Base-by-base conservation (phyloP, 2,888 invertebrate genomes). In the Bellardia bayeri region DNA sequence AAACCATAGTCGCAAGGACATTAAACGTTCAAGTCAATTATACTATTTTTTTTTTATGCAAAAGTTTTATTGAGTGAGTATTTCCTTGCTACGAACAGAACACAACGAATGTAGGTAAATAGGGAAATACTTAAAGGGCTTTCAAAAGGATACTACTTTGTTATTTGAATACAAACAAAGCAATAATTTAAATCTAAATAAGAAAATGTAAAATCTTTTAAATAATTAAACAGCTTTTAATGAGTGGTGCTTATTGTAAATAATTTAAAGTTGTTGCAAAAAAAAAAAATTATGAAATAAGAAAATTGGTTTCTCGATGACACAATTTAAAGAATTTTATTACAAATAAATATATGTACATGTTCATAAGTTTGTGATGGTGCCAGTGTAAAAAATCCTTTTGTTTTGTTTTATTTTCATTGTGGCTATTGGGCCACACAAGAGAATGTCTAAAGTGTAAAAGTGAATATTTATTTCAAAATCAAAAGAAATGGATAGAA, bases 401-500 rank as follows among this genome's bases (percentile, higher is more conserved):
- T 16, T 14, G 0, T 61, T 23, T 54, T n/a, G 1, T 51, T 49
- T 40, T 11, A 4, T 11, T 61, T 37, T 54, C n/a, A 40, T 42
- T 42, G 6, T 58, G 6, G 16, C 3, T 11, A 14, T 23, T 61
- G 37, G 1, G 40, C 4, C 54, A 13, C 7, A 30, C 14, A 30
- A 72, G 30, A 66, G 16, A 30, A 63, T 83, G 54, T 16, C 23
- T 13, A 13, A 37, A 9, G 40, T 49, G 37, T 49, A 13, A 72
- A 75, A 54, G 8, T 14, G 8, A 61, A 8, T 23, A 13, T 5
- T 4, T 6, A 7, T 6, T 1, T 9, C 37, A 68, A 51, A 23
- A n/a, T 33, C 40, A 16, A 14, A 42, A 71, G 89, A 86, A 89
- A 90, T 89, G 89, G 85, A 89, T 86, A 88, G 88, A 88, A 66